Evolutionary conservation across 1,140 invertebrate species (phyloP).

Genomic region (Cydia amplana): DNA sequence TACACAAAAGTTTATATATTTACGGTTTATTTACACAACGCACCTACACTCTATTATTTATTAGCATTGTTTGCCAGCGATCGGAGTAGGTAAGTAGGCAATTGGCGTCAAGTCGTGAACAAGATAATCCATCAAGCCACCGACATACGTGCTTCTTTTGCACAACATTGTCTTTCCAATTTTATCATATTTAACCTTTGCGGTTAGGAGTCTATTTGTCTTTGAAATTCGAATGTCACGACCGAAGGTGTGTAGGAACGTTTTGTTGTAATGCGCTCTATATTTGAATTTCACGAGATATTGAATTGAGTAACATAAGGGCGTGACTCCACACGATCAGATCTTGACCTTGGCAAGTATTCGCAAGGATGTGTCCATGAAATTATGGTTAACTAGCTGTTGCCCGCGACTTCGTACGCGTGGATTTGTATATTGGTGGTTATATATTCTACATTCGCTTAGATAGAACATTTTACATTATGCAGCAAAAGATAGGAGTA

Average conservation of each 20-base stretch:
- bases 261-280: slow-evolving; percentile 16
- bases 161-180: slow-evolving; percentile 38
- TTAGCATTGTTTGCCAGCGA: neutral
- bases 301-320: slow-evolving; percentile 22
- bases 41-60: neutral
- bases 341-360: slow-evolving; percentile 13
- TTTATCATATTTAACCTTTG: slow-evolving; percentile 33
- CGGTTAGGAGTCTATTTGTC: slow-evolving; percentile 10
- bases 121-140: slow-evolving; percentile 44
- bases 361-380: slow-evolving; percentile 22
- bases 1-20: neutral
- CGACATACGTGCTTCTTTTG: slow-evolving; percentile 40
- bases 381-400: neutral
- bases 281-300: slow-evolving; percentile 14
- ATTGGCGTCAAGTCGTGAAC: slow-evolving; percentile 35
- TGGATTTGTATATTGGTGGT: too few relatives aligned
- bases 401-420: too few relatives aligned
- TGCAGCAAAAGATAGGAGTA: too few relatives aligned
- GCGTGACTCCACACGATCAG: slow-evolving; percentile 23
- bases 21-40: neutral
- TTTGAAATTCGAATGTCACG: slow-evolving; percentile 31
- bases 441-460: too few relatives aligned
- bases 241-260: neutral
- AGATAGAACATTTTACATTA: too few relatives aligned
- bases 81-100: neutral